phyloP scores from a whole-genome alignment of 2,113 vertebrate genomes.

The Lathamus discolor region DNA sequence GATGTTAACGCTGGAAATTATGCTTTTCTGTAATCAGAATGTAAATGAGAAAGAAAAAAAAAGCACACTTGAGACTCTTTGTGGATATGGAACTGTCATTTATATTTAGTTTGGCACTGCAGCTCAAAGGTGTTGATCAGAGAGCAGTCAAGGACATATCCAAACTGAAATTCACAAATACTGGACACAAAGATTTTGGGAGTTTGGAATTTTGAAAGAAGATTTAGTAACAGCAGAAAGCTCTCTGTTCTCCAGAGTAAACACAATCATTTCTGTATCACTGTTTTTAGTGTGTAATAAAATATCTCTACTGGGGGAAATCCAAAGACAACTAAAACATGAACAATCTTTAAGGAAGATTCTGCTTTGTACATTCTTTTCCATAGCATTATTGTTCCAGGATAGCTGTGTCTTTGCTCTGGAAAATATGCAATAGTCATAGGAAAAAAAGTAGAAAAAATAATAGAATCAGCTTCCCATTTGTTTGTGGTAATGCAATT shows the following conservation, averaged over 20 bases:
- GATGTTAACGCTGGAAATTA: slow-evolving; percentile 16
- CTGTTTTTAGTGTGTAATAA: background rate
- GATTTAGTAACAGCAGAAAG: background rate
- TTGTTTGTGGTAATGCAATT: background rate
- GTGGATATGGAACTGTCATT: background rate
- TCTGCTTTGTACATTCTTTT: background rate
- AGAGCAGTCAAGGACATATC: background rate
- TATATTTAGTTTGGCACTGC: background rate
- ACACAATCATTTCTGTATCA: background rate
- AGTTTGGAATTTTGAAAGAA: background rate
- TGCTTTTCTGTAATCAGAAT: slow-evolving; percentile 8
- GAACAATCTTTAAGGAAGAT: background rate
- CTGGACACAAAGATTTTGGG: background rate
- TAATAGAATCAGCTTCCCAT: background rate
- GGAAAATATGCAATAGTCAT: background rate
- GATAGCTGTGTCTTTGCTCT: background rate
- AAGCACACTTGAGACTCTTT: background rate
- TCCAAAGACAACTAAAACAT: background rate
- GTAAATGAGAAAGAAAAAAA: background rate
- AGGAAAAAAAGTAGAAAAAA: background rate
- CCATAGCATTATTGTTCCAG: background rate
- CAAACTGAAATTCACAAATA: background rate
- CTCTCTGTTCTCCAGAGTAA: background rate
- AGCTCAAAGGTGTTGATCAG: background rate
- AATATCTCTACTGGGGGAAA: background rate